Percentiles rank a stretch among this genome's conserved stretches.
These are phyloP conservation scores for Monodelphis domestica DNA, from an alignment of 2,797 vertebrate genomes.

Conservation along the genomic window DNA sequence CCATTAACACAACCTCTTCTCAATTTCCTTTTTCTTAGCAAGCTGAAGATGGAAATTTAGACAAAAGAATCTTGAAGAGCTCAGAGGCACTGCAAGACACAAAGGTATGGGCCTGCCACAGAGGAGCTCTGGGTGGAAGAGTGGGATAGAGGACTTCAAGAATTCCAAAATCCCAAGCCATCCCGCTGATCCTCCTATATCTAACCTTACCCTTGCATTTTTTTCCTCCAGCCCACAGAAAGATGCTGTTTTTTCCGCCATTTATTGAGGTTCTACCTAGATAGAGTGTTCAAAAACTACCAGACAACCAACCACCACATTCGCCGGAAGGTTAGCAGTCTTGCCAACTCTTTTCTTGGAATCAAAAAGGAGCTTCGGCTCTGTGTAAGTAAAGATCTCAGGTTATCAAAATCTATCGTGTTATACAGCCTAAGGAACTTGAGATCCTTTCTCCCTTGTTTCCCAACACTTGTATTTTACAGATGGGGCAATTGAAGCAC, in stretches of 20 bases:
- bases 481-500: conserved; percentile 14
- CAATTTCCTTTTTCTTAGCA: conserved; percentile 65
- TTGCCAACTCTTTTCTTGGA: conserved; percentile 80
- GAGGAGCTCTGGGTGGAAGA: neutral
- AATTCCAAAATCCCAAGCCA: neutral
- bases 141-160: neutral
- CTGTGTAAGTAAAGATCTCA: conserved; percentile 78
- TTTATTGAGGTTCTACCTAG: conserved; percentile 78
- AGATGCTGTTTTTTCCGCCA: conserved; percentile 79
- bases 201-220: neutral
- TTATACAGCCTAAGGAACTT: neutral
- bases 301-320: conserved; percentile 38
- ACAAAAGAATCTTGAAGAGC: conserved; percentile 69
- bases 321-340: conserved; percentile 71
- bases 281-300: conserved; percentile 78
- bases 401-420: neutral
- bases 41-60: conserved; percentile 67
- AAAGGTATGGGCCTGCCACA: conserved; percentile 50
- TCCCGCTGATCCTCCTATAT: neutral
- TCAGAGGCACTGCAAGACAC: conserved; percentile 60
- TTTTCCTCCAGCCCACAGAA: conserved; percentile 71
- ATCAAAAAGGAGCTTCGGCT: conserved; percentile 73
- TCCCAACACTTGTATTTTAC: neutral
- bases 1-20: conserved; percentile 8
- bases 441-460: neutral